A percentile compares a stretch with the other conserved stretches of the same genome.
phyloP scores from a whole-genome alignment of 2,888 invertebrate genomes.

The Macaria liturata region DNA sequence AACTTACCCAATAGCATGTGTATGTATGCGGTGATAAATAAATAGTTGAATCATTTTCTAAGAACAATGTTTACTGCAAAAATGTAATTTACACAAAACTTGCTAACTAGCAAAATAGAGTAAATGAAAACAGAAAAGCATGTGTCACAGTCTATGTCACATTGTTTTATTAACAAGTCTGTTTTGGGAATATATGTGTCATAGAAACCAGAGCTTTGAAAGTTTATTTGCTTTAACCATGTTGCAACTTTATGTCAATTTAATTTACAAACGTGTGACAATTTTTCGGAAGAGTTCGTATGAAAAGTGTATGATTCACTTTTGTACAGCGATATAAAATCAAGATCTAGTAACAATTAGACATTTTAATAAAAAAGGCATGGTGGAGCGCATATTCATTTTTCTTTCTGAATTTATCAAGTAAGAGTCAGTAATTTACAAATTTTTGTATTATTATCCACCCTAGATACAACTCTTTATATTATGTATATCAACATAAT shows the following conservation, averaged over 20 bases:
- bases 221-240: constrained; percentile 27
- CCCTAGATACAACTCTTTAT: neutral
- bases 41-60: too few species aligned
- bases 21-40: too few species aligned
- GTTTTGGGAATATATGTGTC: constrained; percentile 34
- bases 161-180: constrained; percentile 41
- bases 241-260: constrained; percentile 22
- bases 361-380: neutral
- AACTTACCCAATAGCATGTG: too few species aligned
- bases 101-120: constrained; percentile 32
- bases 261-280: constrained; percentile 13
- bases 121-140: constrained; percentile 30
- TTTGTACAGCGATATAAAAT: too few species aligned
- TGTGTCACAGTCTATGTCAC: constrained; percentile 33
- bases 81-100: too few species aligned
- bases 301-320: too few species aligned
- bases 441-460: neutral
- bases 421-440: neutral
- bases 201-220: constrained; percentile 30
- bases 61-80: too few species aligned
- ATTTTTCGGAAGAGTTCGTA: neutral
- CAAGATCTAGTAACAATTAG: too few species aligned
- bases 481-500: constrained; percentile 1
- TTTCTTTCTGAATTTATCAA: neutral
- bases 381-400: neutral